A percentile compares a stretch with the other conserved stretches of the same genome.
These are phyloP conservation scores for Ciconia nigra DNA, from an alignment of 2,797 vertebrate species.

Conservation along the genomic window DNA sequence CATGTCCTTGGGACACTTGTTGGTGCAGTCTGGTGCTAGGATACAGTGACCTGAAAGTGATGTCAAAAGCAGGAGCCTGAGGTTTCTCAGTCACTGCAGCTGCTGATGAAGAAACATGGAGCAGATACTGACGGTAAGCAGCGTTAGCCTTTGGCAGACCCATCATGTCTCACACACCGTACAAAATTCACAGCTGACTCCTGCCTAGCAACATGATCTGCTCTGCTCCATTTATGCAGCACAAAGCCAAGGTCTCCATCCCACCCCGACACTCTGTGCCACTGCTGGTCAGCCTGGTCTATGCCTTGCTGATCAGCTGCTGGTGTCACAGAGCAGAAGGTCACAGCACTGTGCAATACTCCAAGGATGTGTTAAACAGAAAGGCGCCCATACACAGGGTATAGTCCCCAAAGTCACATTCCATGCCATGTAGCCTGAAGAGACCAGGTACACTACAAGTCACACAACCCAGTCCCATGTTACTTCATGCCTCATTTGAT, in stretches of 20 bases:
- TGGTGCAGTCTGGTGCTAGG: neutral
- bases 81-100: neutral
- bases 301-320: neutral
- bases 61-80: neutral
- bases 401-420: neutral
- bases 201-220: neutral
- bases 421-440: neutral
- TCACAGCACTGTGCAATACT: neutral
- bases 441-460: neutral
- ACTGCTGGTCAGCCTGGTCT: neutral
- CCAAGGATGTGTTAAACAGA: neutral
- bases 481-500: neutral
- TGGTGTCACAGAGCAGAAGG: neutral
- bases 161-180: fast-evolving
- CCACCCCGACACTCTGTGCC: neutral
- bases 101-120: neutral
- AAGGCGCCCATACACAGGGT: neutral
- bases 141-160: neutral
- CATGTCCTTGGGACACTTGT: neutral
- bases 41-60: neutral
- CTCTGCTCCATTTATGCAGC: neutral
- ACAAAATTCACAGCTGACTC: neutral
- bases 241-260: neutral
- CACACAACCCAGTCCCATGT: neutral
- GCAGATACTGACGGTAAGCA: fast-evolving